Percentiles rank a stretch among this genome's conserved stretches.
phyloP scores from a whole-genome alignment of 2,113 vertebrate species.

The Ictalurus furcatus region DNA sequence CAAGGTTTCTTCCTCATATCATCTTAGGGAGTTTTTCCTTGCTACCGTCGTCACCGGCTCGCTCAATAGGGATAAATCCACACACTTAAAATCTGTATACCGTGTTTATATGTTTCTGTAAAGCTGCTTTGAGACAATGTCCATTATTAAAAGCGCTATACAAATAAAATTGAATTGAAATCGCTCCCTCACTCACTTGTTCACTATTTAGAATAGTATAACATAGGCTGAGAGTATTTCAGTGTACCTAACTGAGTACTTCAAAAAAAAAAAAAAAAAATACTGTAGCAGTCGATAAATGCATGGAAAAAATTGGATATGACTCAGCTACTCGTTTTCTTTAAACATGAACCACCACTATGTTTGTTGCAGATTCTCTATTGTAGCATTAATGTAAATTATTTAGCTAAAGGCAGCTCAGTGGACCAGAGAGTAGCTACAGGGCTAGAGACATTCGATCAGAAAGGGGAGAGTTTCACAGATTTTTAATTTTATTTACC shows the following conservation, averaged over 20 bases:
- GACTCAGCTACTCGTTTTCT: neutral
- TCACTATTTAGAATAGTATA: neutral
- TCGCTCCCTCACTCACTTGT: neutral
- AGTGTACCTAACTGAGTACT: neutral
- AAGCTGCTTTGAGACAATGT: too few species aligned
- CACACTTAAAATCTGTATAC: too few species aligned
- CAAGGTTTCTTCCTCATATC: too few species aligned
- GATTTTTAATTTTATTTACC: too few species aligned
- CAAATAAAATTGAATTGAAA: neutral
- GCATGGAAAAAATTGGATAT: neutral
- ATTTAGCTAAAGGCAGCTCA: neutral
- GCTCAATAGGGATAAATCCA: too few species aligned
- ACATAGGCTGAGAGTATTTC: neutral
- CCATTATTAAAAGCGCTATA: too few species aligned
- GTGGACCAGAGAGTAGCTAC: too few species aligned
- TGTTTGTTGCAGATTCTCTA: neutral
- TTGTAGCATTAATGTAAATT: neutral
- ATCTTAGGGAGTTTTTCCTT: too few species aligned
- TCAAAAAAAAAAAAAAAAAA: neutral
- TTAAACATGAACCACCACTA: neutral
- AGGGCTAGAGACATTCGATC: too few species aligned
- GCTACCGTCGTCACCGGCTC: too few species aligned
- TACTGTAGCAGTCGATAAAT: neutral
- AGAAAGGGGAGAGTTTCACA: too few species aligned
- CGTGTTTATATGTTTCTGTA: too few species aligned